These are phyloP conservation scores for Digitonthophagus gazella DNA, from an alignment of 2,888 invertebrate species.

Conservation along the genomic window DNA sequence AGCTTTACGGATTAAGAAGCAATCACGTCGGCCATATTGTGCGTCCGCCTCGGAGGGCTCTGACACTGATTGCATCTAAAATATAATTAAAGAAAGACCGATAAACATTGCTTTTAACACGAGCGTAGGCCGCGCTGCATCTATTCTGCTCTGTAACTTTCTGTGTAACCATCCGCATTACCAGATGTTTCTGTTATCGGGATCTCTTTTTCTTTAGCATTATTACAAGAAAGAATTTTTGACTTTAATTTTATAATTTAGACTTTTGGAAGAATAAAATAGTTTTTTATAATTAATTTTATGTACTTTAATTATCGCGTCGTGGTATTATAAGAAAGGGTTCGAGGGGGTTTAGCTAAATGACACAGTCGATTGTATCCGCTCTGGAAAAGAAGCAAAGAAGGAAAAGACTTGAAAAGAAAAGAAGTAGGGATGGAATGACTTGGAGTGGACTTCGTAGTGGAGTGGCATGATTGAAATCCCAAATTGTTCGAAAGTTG, in stretches of 20 bases:
- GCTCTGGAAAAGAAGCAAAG: background rate
- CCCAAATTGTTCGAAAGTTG: slow-evolving; percentile 33
- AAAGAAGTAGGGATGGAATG: background rate
- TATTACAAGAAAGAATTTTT: no score
- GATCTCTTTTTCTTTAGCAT: no score
- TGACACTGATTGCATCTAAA: slow-evolving; percentile 15
- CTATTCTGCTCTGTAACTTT: background rate
- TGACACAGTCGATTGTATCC: background rate
- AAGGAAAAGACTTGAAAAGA: background rate
- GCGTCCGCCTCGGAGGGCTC: slow-evolving; percentile 1
- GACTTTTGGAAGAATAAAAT: background rate
- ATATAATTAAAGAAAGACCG: slow-evolving; percentile 11
- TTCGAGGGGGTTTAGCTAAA: background rate
- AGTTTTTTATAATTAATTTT: background rate
- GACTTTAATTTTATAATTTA: no score
- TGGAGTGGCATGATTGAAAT: slow-evolving; percentile 31
- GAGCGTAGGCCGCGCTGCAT: background rate
- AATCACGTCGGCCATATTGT: background rate
- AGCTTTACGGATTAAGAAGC: slow-evolving; percentile 7
- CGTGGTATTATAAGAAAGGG: background rate
- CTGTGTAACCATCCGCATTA: background rate
- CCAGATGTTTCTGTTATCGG: background rate
- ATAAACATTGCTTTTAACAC: slow-evolving; percentile 10
- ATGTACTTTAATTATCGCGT: background rate
- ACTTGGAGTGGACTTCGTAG: background rate